Base-by-base conservation (phyloP, 1,140 invertebrate genomes). In the Drosophila takahashii region DNA sequence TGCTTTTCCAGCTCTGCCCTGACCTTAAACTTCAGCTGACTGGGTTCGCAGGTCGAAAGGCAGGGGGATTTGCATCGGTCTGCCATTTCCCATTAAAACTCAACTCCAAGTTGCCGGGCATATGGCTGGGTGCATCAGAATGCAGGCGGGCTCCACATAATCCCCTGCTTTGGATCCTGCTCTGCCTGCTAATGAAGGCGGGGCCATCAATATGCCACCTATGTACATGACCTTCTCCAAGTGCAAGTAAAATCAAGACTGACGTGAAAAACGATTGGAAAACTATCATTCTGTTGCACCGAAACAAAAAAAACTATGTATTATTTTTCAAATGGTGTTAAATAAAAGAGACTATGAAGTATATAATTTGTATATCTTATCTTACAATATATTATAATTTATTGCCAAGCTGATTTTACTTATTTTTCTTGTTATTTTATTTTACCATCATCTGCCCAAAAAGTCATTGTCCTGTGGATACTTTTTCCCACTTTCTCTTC, bases 1-100 rank as follows among this genome's bases (percentile, higher is more conserved):
- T 87, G 72, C 67, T 80, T 87, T 87, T 67, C 60, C 52, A 51
- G 58, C 65, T 70, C 70, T 41, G 58, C 16, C 47, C 71, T 89
- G 84, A 89, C 84, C 84, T 89, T 89, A 79, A 89, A 89, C 84
- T 84, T 89, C 62, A 77, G 61, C 70, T 70, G 54, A 47, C 22
- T 47, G 56, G 27, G 51, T 29, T 34, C 22, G 34, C 7, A 1
- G 18, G 41, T 4, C 15, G 13, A n/a, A n/a, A 39, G 37, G 26
- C 27, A 51, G 13, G 52, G 58, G 62, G 53, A 48, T 73, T 59
- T 69, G 53, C 67, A 77, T 61, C 42, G 37, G 60, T 45, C 39
- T 54, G 60, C 50, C 15, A 22, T 64, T 64, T 71, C 52, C 62
- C 59, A 79, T 83, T 84, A 84, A 77, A 84, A 85, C 44, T 56